Conservation (phyloP, 2,797 vertebrate species). For the Onychomys leucogaster region DNA sequence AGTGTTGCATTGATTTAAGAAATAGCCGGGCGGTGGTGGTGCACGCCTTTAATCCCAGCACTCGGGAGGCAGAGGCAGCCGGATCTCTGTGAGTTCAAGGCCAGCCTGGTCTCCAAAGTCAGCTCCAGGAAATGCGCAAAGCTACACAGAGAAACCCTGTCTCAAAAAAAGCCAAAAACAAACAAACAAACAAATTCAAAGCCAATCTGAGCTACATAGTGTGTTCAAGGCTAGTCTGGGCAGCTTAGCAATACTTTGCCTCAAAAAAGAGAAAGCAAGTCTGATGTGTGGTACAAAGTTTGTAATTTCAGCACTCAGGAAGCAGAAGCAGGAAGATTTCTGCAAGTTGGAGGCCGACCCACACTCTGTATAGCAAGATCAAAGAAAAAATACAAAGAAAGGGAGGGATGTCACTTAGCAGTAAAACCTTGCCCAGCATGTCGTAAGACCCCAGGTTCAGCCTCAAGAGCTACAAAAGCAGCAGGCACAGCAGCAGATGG, state of each 20-base stretch:
- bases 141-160: no score
- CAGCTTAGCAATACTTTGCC: neutral
- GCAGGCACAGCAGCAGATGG: no score
- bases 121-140: no score
- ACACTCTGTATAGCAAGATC: neutral
- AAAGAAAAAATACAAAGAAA: neutral
- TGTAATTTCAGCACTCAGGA: neutral
- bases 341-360: neutral
- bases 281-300: neutral
- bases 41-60: no score
- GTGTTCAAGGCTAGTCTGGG: neutral
- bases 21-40: no score
- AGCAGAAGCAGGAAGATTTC: neutral
- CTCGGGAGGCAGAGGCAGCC: no score
- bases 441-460: neutral
- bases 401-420: neutral
- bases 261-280: neutral
- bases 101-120: no score
- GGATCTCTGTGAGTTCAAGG: no score
- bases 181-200: neutral
- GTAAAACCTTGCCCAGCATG: neutral
- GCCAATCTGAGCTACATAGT: neutral
- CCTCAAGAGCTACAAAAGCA: neutral
- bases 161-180: no score
- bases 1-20: neutral